Base-by-base conservation (phyloP, 2,113 vertebrate genomes). In the Garra rufa region DNA sequence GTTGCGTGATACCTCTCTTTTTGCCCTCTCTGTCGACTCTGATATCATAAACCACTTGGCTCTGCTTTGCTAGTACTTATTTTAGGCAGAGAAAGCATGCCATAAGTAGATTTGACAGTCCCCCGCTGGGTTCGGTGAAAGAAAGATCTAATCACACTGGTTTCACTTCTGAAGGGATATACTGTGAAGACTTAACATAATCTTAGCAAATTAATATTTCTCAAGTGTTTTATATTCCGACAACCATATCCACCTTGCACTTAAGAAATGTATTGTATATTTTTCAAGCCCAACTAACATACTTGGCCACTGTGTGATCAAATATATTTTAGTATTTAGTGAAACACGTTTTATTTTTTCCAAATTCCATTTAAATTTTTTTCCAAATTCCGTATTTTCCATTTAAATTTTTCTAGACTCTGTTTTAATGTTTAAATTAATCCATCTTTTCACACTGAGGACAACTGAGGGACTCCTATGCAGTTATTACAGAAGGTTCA, bases 51-150 rank as follows among this genome's bases (percentile, higher is more conserved):
- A 76, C 74, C 30, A 48, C 55, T 73, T 73, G 24, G 80, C 55
- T 52, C 70, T 59, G 83, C 74, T 85, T 78, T 67, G 21, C 59
- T 59, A 75, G 83, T 38, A 61, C 77, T 85, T 87, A 79, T 83
- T 82, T 65, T 46, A 67, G 81, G 50, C 70, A 77, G 84, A 70
- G 69, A 82, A 73, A 69, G n/a, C 80, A 79, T 24, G 75, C 84
- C 73, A 61, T 88, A 88, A 88, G 85, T 83, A 76, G 84, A 88
- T 86, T 86, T 83, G 84, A 88, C 84, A 76, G 81, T 76, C 76
- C 70, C 87, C 84, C 28, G 74, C 84, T 7, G 84, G 67, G 84
- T 38, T 78, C 65, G 61, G 83, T 83, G 77, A 85, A 88, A 82
- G 76, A 80, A 85, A 81, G 81, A 85, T 88, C 80, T 88, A 88